Evolutionary conservation across 2,797 vertebrate genomes (phyloP).

Genomic region (Ispidina lecontei): DNA sequence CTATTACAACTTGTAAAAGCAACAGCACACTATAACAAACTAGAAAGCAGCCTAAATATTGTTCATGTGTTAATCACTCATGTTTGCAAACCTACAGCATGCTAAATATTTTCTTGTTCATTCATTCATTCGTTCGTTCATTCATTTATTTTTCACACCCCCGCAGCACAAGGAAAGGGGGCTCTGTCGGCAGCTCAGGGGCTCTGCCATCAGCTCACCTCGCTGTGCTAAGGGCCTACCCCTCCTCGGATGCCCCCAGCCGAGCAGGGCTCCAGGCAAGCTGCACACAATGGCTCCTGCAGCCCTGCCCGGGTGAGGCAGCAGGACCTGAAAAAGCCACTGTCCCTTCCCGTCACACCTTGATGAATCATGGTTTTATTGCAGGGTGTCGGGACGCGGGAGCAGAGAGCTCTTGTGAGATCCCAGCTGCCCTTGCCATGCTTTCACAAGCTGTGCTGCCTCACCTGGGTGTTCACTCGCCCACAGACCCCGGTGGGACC

Average conservation of each 20-base stretch:
- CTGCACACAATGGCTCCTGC: neutral
- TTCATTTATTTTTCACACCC: neutral
- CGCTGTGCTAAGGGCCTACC: neutral
- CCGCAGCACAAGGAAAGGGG: neutral
- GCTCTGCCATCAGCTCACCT: too few species aligned
- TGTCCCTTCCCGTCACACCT: neutral
- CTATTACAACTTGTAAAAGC: too few species aligned
- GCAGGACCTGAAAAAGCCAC: neutral
- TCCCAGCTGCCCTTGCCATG: neutral
- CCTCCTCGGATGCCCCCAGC: neutral
- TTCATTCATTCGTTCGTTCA: neutral
- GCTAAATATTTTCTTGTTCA: neutral
- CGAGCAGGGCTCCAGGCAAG: neutral
- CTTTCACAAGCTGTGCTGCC: neutral
- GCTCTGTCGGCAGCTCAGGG: too few species aligned
- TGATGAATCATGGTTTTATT: neutral
- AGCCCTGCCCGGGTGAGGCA: neutral
- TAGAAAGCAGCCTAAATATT: too few species aligned
- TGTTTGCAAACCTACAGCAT: too few species aligned
- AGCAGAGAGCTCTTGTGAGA: neutral
- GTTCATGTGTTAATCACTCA: too few species aligned
- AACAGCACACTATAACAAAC: too few species aligned
- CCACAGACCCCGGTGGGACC: neutral
- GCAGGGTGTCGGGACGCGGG: neutral
- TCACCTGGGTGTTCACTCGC: neutral